phyloP scores from a whole-genome alignment of 2,113 vertebrate species.

The Zosterops hypoxanthus region DNA sequence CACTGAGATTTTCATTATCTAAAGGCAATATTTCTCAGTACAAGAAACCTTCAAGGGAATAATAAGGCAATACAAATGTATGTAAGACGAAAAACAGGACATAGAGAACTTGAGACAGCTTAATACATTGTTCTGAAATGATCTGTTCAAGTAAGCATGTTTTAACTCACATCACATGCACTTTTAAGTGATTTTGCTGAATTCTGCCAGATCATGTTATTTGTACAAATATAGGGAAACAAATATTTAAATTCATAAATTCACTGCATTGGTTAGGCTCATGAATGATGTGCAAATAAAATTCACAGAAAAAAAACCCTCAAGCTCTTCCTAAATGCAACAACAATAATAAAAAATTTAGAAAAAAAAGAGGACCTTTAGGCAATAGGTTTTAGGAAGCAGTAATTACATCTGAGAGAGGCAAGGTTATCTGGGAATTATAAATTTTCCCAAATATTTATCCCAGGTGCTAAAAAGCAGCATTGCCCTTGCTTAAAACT shows the following conservation, averaged over 20 bases:
- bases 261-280: neutral
- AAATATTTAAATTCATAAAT: neutral
- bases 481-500: constrained; percentile 77
- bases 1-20: neutral
- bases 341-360: neutral
- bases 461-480: constrained; percentile 85
- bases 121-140: neutral
- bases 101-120: neutral
- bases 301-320: neutral
- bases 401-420: constrained; percentile 77
- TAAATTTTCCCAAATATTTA: constrained; percentile 95
- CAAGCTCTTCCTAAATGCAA: neutral
- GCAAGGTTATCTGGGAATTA: constrained; percentile 84
- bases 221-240: neutral
- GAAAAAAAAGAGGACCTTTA: constrained; percentile 11
- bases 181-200: neutral
- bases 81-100: neutral
- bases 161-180: neutral
- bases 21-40: neutral
- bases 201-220: neutral
- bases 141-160: neutral
- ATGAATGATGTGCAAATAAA: neutral
- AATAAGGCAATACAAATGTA: neutral
- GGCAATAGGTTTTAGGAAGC: constrained; percentile 78
- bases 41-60: neutral